Percentiles rank a stretch among this genome's conserved stretches.
phyloP scores from a whole-genome alignment of 2,888 invertebrate species.

The Fabriciana adippe region DNA sequence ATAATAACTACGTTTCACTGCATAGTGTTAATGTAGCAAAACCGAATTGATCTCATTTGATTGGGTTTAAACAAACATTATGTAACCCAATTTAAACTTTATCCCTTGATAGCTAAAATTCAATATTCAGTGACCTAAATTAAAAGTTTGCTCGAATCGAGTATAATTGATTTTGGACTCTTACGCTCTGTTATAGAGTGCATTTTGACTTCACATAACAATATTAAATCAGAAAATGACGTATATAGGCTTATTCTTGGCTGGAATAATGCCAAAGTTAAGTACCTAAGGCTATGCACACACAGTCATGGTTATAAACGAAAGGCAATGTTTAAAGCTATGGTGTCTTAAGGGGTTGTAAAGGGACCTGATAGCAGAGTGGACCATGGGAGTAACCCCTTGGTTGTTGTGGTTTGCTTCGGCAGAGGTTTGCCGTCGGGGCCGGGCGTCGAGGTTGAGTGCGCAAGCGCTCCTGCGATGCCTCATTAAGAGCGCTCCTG shows the following conservation, averaged over 20 bases:
- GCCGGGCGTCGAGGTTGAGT: no score
- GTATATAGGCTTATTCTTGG: slow-evolving; percentile 31
- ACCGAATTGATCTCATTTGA: slow-evolving; percentile 23
- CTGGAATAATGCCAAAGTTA: slow-evolving; percentile 29
- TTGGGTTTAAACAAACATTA: slow-evolving; percentile 30
- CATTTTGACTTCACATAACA: slow-evolving; percentile 1
- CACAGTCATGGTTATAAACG: background rate
- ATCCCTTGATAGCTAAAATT: slow-evolving; percentile 25
- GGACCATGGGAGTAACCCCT: no score
- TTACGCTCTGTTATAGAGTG: slow-evolving; percentile 20
- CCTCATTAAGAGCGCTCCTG: no score
- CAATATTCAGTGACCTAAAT: slow-evolving; percentile 32
- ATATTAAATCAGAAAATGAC: slow-evolving; percentile 28
- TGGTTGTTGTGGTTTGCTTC: no score
- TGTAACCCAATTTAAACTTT: slow-evolving; percentile 26
- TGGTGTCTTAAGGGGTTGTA: no score
- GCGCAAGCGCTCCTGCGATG: no score
- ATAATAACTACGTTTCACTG: slow-evolving; percentile 14
- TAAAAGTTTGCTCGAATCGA: background rate
- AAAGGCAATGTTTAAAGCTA: no score
- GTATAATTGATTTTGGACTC: background rate
- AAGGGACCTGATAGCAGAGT: no score
- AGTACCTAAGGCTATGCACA: slow-evolving; percentile 8
- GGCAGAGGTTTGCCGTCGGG: no score
- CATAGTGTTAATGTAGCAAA: slow-evolving; percentile 25